These are phyloP conservation scores for Gambusia yucatana DNA, from an alignment of 2,797 vertebrate species.

Conservation along the genomic window DNA sequence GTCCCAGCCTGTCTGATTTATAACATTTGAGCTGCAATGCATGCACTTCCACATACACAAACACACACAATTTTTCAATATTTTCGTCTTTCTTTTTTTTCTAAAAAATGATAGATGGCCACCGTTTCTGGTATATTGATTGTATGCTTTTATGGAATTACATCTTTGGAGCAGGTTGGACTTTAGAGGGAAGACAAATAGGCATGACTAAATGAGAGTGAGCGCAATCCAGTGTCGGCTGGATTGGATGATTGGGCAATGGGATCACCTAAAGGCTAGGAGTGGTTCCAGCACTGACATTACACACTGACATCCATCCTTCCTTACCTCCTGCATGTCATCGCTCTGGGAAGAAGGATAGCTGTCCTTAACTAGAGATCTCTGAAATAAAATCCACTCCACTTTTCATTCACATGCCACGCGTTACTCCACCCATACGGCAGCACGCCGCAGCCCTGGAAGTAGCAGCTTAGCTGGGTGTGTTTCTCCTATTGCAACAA, in stretches of 20 bases:
- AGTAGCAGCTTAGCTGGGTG: constrained; percentile 63
- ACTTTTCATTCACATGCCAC: constrained; percentile 33
- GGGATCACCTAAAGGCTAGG: constrained; percentile 60
- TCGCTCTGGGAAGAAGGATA: constrained; percentile 54
- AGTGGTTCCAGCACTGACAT: constrained; percentile 49
- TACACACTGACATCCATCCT: constrained; percentile 67
- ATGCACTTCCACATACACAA: constrained; percentile 36
- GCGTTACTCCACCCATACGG: constrained; percentile 22
- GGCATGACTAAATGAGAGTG: constrained; percentile 79
- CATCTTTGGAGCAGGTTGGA: constrained; percentile 81
- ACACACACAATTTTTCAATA: constrained; percentile 46
- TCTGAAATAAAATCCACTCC: constrained; percentile 65
- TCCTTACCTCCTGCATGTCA: constrained; percentile 49
- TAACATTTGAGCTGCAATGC: constrained; percentile 41
- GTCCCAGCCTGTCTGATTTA: constrained; percentile 41
- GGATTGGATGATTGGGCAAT: constrained; percentile 65
- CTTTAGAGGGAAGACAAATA: constrained; percentile 81
- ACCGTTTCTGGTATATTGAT: constrained; percentile 82
- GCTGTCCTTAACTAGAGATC: constrained; percentile 50
- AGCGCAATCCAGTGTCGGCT: constrained; percentile 73
- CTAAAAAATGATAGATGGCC: constrained; percentile 83
- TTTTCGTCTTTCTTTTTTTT: constrained; percentile 47
- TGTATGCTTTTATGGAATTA: constrained; percentile 88
- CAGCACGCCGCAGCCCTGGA: constrained; percentile 50
- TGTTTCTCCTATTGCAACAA: constrained; percentile 67